Conservation (phyloP, 2,797 vertebrate species). For the Micromesistius poutassou region DNA sequence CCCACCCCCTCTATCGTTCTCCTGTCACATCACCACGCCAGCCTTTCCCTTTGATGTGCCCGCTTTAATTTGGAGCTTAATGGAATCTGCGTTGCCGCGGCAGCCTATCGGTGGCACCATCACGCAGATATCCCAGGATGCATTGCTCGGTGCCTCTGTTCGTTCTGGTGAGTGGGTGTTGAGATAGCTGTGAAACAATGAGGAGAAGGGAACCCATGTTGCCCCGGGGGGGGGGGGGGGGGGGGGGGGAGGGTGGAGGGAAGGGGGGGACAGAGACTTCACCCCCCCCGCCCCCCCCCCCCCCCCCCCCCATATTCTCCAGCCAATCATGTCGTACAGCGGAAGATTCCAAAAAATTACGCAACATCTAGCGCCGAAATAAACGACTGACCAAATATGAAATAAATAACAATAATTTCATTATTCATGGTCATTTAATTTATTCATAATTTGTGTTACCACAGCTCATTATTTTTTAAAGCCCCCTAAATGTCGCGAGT, state of each 20-base stretch:
- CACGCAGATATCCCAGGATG: constrained; percentile 68
- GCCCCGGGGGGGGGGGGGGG: constrained; percentile 56
- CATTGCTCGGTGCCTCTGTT: constrained; percentile 60
- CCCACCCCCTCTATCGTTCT: constrained; percentile 60
- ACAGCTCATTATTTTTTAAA: neutral
- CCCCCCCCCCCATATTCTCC: neutral
- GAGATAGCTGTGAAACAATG: constrained; percentile 75
- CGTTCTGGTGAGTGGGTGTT: constrained; percentile 72
- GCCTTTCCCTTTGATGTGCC: constrained; percentile 75
- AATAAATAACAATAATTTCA: constrained; percentile 6
- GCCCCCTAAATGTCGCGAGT: neutral
- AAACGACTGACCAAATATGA: constrained; percentile 38
- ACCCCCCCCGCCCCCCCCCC: too few relatives aligned
- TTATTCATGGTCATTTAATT: neutral
- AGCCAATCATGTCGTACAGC: neutral
- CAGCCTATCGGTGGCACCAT: constrained; percentile 73
- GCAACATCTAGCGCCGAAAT: constrained; percentile 33
- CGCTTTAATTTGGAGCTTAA: constrained; percentile 80
- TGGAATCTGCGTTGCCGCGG: constrained; percentile 72
- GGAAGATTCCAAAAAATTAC: constrained; percentile 19
- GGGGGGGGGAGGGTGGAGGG: constrained; percentile 23
- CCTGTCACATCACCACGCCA: constrained; percentile 64
- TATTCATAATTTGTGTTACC: neutral
- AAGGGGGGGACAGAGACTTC: too few relatives aligned
- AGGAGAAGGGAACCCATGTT: constrained; percentile 37